Evolutionary conservation across 2,888 invertebrate species (phyloP), one percentile per base, ranked within the genome.

Genomic region (Lypha dubia): DNA sequence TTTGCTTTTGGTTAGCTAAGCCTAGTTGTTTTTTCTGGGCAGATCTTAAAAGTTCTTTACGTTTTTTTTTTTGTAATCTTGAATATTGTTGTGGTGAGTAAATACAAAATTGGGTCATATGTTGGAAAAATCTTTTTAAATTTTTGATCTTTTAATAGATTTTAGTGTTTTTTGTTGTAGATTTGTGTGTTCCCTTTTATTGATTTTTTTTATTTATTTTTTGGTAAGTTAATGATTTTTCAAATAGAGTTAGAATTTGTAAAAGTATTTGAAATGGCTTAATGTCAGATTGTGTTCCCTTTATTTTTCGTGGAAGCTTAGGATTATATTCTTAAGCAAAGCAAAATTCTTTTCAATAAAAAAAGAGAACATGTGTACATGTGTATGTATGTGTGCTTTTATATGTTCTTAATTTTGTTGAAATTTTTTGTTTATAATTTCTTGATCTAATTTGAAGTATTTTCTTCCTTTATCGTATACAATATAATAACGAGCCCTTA

Each of bases 71-170:
- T 38, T 38, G 1, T 38, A 11, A 38, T 38, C 38, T 38, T 13
- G 22, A 46, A 4, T 86, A 75, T 84, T 84, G 60, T 70, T 68
- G 3, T 28, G 71, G 86, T 85, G 70, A 87, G 86, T 86, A 87
- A 90, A 89, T 90, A 89, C 88, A 88, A 88, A 90, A 90, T 87
- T 89, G 86, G 91, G 90, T 90, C 91, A 90, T 79, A 56, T 86
- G 85, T 79, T 87, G 89, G 89, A 89, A 90, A 90, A 90, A 88
- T 87, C 88, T 70, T 58, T 51, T 67, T 9, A 58, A 24, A 24
- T 15, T 65, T 70, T 73, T 65, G 32, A 28, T 58, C 41, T 76
- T 81, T 77, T 73, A 63, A 60, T 28, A 53, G 24, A 15, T 70
- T 79, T 68, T 46, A 70, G 56, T 20, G 41, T 70, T 63, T 81